Percentiles rank a stretch among this genome's conserved stretches.
phyloP scores from a whole-genome alignment of 2,113 vertebrate species.

The Neolamprologus falcicula region DNA sequence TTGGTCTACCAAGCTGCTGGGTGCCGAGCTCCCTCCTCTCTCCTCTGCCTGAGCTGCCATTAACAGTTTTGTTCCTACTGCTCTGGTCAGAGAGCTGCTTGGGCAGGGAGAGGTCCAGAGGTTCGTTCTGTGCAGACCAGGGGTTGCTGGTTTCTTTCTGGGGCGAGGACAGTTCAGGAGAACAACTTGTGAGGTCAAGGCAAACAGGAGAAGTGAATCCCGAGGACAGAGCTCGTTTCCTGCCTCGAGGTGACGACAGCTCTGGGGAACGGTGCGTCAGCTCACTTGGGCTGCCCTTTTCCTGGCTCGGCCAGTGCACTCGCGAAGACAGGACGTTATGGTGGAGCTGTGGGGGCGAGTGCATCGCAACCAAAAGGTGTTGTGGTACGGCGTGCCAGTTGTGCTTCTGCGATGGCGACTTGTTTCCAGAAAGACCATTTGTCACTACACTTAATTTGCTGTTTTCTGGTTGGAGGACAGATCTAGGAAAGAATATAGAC shows the following conservation, averaged over 20 bases:
- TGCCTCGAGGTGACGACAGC: slow-evolving; percentile 42
- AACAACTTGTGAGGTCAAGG: slow-evolving; percentile 52
- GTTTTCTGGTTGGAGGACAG: slow-evolving; percentile 22
- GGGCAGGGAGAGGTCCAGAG: slow-evolving; percentile 75
- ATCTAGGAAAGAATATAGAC: slow-evolving; percentile 30
- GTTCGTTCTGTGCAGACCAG: slow-evolving; percentile 65
- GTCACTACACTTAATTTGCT: slow-evolving; percentile 7
- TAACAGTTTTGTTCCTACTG: slow-evolving; percentile 2
- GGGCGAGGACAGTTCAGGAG: slow-evolving; percentile 32
- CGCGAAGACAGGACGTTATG: slow-evolving; percentile 14
- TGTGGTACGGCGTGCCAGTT: slow-evolving; percentile 62
- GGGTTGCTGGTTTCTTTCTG: slow-evolving; percentile 14
- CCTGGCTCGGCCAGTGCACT: slow-evolving; percentile 44
- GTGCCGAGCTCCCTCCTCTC: slow-evolving; percentile 20
- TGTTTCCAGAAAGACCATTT: slow-evolving; percentile 54
- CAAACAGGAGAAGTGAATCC: slow-evolving; percentile 49
- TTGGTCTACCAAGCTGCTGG: slow-evolving; percentile 32
- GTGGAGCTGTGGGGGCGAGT: slow-evolving; percentile 45
- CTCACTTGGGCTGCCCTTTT: slow-evolving; percentile 47
- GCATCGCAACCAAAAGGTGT: slow-evolving; percentile 60
- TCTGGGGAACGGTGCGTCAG: slow-evolving; percentile 29
- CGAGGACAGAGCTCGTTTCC: slow-evolving; percentile 37
- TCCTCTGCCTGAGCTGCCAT: slow-evolving; percentile 18
- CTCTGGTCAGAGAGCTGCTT: slow-evolving; percentile 40
- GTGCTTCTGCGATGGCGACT: slow-evolving; percentile 49